Conservation (phyloP, 1,140 invertebrate genomes). For the Sarcophaga bullata region DNA sequence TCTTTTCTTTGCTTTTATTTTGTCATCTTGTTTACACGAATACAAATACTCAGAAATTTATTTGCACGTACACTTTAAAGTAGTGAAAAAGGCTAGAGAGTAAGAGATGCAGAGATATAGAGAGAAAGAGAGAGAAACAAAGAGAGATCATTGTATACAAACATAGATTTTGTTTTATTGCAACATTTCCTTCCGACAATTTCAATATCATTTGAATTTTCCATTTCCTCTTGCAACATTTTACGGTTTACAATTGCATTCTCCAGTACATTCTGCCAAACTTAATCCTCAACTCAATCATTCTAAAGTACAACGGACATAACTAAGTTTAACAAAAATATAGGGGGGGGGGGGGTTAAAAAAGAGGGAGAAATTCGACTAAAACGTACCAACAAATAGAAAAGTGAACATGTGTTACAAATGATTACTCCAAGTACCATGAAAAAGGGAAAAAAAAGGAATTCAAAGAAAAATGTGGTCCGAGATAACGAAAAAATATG, state of each 20-base stretch:
- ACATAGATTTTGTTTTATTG: background rate
- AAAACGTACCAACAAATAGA: background rate
- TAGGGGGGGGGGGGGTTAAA: too few species aligned
- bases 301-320: background rate
- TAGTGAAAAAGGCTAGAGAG: too few species aligned
- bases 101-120: too few species aligned
- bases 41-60: background rate
- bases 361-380: background rate
- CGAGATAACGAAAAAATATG: background rate
- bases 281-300: constrained; percentile 33
- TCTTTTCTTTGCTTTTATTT: background rate
- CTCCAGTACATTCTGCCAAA: background rate
- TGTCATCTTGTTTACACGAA: background rate
- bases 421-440: background rate
- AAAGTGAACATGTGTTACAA: constrained; percentile 12
- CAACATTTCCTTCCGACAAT: constrained; percentile 38
- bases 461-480: background rate
- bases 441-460: background rate
- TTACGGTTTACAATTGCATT: background rate
- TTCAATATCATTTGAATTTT: constrained; percentile 38
- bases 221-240: constrained; percentile 28
- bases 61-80: background rate
- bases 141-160: background rate
- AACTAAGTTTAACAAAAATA: background rate
- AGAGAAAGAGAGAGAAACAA: too few species aligned